A percentile compares a stretch with the other conserved stretches of the same genome.
Evolutionary conservation across 2,888 invertebrate species (phyloP).

Genomic region (Serrognathus titanus): DNA sequence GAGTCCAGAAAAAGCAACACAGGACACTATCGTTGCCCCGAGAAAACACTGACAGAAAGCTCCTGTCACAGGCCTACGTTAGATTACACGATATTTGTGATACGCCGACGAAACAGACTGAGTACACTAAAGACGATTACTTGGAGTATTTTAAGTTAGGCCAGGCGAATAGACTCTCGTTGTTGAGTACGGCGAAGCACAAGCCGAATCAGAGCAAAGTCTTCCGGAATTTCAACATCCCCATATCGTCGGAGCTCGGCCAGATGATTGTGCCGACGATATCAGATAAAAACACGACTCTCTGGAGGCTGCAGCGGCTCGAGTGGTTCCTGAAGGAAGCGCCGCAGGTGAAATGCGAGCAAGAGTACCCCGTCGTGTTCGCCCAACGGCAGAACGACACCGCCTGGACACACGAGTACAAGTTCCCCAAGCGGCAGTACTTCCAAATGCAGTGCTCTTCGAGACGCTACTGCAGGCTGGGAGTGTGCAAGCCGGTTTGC

Average conservation of each 20-base stretch:
- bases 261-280: slow-evolving; percentile 23
- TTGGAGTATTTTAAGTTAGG: slow-evolving; percentile 27
- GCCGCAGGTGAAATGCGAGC: slow-evolving; percentile 8
- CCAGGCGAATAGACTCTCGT: background rate
- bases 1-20: too few species aligned
- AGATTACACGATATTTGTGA: slow-evolving; percentile 21
- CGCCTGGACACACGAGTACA: slow-evolving; percentile 19
- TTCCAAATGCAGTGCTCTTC: slow-evolving; percentile 22
- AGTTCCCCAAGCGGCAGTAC: slow-evolving; percentile 30
- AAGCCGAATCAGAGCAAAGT: slow-evolving; percentile 12
- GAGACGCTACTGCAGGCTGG: slow-evolving; percentile 11
- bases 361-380: slow-evolving; percentile 10
- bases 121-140: slow-evolving; percentile 25
- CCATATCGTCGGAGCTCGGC: slow-evolving; percentile 40
- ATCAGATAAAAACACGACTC: slow-evolving; percentile 9
- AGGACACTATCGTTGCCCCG: too few species aligned
- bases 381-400: background rate
- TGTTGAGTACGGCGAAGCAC: background rate
- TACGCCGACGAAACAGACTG: slow-evolving; percentile 9
- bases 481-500: slow-evolving; percentile 17
- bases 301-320: slow-evolving; percentile 23
- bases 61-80: slow-evolving; percentile 9
- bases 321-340: slow-evolving; percentile 35
- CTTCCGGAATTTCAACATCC: slow-evolving; percentile 30
- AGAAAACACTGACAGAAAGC: too few species aligned